Evolutionary conservation across 2,113 vertebrate species (phyloP).

Genomic region (Theristicus caerulescens): DNA sequence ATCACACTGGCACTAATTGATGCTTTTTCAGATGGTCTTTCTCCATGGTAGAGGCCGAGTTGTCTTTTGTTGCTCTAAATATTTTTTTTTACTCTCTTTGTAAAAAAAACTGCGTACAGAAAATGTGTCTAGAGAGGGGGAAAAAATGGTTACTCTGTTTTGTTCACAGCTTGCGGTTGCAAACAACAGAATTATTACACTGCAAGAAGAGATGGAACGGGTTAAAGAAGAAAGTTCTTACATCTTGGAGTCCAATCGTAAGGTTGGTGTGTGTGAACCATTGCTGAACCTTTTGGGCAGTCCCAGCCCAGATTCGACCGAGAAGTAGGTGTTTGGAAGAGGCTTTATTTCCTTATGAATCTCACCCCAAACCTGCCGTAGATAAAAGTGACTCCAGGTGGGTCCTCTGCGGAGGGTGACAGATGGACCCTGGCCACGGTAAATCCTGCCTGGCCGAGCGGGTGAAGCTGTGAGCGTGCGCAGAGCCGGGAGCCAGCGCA

Average conservation of each 20-base stretch:
- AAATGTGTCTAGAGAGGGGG: background rate
- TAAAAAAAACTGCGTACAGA: background rate
- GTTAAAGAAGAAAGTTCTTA: conserved; percentile 93
- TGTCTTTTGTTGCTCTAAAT: background rate
- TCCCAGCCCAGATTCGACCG: background rate
- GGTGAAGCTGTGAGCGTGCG: rapidly evolving
- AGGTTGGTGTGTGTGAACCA: conserved; percentile 70
- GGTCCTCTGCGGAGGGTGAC: background rate
- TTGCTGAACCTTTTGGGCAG: background rate
- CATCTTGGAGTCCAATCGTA: conserved; percentile 86
- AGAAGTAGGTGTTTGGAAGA: background rate
- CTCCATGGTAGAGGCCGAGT: rapidly evolving
- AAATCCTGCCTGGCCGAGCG: background rate
- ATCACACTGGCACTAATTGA: rapidly evolving
- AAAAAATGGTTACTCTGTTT: background rate
- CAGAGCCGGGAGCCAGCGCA: rapidly evolving
- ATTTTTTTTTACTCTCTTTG: background rate
- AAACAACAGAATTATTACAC: conserved; percentile 96
- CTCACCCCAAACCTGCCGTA: background rate
- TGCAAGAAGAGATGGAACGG: conserved; percentile 95
- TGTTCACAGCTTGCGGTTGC: conserved; percentile 89
- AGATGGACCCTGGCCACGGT: background rate
- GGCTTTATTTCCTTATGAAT: rapidly evolving
- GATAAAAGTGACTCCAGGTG: background rate
- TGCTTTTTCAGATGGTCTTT: background rate